phyloP scores from a whole-genome alignment of 2,888 invertebrate genomes.

The Hypomecis punctinalis region DNA sequence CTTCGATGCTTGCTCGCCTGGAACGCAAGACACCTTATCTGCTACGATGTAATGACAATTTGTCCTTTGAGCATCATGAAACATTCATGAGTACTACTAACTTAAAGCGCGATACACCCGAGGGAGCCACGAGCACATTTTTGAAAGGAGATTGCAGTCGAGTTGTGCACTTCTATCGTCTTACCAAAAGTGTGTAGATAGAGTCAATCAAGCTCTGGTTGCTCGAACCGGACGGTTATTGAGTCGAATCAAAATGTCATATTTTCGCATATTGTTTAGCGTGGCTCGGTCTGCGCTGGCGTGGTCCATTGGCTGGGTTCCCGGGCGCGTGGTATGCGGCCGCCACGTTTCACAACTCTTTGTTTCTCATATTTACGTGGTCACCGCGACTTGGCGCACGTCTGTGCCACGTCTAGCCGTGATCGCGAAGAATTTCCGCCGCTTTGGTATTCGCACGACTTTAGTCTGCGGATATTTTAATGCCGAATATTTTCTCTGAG shows the following conservation, averaged over 20 bases:
- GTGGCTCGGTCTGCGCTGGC: conserved; percentile 54
- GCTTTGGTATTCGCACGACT: conserved; percentile 71
- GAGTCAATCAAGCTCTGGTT: conserved; percentile 10
- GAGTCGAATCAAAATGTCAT: conserved; percentile 57
- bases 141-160: neutral
- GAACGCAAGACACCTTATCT: conserved; percentile 13
- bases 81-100: conserved; percentile 18
- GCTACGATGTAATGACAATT: conserved; percentile 26
- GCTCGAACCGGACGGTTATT: conserved; percentile 31
- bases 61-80: conserved; percentile 23
- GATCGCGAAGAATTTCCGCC: conserved; percentile 75
- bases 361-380: conserved; percentile 70
- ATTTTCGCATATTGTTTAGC: conserved; percentile 61
- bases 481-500: conserved; percentile 65
- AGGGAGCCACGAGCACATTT: neutral
- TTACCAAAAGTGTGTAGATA: neutral
- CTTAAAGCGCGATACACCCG: neutral
- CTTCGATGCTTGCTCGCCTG: conserved; percentile 3
- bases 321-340: conserved; percentile 71
- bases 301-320: conserved; percentile 77
- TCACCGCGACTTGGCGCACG: conserved; percentile 64
- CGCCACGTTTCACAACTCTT: conserved; percentile 78
- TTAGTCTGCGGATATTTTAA: conserved; percentile 68
- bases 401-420: conserved; percentile 81
- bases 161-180: neutral